Percentiles rank a stretch among this genome's conserved stretches.
phyloP scores from a whole-genome alignment of 2,113 vertebrate species.

The Brachyhypopomus occidentalis region DNA sequence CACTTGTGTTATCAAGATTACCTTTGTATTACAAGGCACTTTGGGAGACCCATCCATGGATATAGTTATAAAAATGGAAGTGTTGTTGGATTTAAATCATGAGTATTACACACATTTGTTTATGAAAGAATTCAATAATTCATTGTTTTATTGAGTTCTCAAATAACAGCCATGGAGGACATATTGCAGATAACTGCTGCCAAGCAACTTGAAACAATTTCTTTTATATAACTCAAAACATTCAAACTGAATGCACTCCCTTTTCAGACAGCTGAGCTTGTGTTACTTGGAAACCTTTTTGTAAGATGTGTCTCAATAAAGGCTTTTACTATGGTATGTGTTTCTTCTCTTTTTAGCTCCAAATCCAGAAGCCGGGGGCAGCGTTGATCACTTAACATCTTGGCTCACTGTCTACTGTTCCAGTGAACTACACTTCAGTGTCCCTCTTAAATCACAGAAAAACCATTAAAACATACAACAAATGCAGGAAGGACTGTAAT shows the following conservation, averaged over 20 bases:
- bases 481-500: constrained; percentile 45
- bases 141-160: not conserved
- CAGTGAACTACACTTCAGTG: constrained; percentile 39
- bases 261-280: too few species aligned
- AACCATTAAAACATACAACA: constrained; percentile 35
- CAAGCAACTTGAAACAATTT: too few species aligned
- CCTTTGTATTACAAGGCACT: too few species aligned
- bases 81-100: too few species aligned
- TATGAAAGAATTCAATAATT: too few species aligned
- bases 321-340: not conserved
- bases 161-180: not conserved
- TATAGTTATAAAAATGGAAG: too few species aligned
- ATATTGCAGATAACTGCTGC: too few species aligned
- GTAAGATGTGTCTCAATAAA: not conserved
- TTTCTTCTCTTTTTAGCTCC: constrained; percentile 6
- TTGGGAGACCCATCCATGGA: too few species aligned
- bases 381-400: constrained; percentile 38
- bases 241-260: too few species aligned
- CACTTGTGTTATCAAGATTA: too few species aligned
- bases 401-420: constrained; percentile 27
- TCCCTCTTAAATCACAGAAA: constrained; percentile 40
- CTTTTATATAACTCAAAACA: too few species aligned
- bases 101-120: too few species aligned
- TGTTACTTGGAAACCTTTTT: constrained; percentile 3
- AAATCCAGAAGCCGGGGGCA: constrained; percentile 9